Evolutionary conservation across 2,113 vertebrate genomes (phyloP).

Genomic region (Platanista minor): DNA sequence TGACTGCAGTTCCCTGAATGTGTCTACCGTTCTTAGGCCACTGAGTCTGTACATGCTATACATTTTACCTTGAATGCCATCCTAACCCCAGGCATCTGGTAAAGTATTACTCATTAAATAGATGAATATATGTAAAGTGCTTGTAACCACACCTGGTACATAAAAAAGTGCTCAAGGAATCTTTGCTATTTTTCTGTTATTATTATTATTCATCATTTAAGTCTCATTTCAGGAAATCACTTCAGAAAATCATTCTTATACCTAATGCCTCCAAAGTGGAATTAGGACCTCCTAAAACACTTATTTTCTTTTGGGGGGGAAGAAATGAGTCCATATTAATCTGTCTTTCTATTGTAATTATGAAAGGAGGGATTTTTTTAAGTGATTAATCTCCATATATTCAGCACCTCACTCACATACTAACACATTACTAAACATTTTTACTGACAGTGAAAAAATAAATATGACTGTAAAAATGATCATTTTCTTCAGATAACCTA

Average conservation of each 20-base stretch:
- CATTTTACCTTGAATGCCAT: not conserved
- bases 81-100: not conserved
- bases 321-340: not conserved
- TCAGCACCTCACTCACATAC: not conserved
- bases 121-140: not conserved
- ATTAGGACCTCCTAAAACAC: not conserved
- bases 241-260: not conserved
- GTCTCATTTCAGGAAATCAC: not conserved
- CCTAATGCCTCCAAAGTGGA: not conserved
- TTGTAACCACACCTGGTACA: not conserved
- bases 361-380: not conserved
- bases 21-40: not conserved
- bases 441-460: not conserved
- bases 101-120: not conserved
- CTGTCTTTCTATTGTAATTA: not conserved
- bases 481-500: not conserved
- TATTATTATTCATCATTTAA: not conserved
- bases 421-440: not conserved
- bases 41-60: not conserved
- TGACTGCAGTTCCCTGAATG: not conserved
- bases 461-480: not conserved
- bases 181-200: not conserved
- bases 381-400: not conserved
- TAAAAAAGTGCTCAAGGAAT: not conserved
- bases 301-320: not conserved